Conservation (phyloP, 92 coral and sea anemone genomes). For the Porites cylindrica region DNA sequence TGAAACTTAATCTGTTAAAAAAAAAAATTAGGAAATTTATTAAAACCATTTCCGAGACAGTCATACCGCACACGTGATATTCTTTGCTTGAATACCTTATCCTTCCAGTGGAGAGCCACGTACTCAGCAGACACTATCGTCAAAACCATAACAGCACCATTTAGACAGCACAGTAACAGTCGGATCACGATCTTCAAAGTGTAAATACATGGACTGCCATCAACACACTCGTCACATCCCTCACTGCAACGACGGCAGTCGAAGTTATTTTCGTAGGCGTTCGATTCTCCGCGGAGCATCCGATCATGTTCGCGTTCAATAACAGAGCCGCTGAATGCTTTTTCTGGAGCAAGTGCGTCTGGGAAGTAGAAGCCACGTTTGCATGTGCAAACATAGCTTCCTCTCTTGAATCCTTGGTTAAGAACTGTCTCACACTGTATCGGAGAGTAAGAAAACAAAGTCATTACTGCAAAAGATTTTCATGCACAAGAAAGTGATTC, state of each 20-base stretch:
- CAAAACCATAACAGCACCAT: conserved; percentile 63
- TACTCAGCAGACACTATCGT: conserved; percentile 69
- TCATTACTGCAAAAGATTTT: too few relatives aligned
- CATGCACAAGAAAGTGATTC: too few relatives aligned
- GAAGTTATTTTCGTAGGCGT: conserved; percentile 53
- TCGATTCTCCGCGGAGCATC: conserved; percentile 49
- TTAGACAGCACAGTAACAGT: conserved; percentile 46
- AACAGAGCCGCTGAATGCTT: conserved; percentile 76
- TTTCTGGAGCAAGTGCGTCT: conserved; percentile 40
- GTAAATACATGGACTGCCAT: conserved; percentile 86
- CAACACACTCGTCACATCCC: conserved; percentile 87
- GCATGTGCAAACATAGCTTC: conserved; percentile 89
- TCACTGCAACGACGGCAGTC: conserved; percentile 87
- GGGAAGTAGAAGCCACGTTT: conserved; percentile 86
- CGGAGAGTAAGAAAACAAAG: neutral
- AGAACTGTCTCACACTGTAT: conserved; percentile 77
- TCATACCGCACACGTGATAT: too few relatives aligned
- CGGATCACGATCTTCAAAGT: conserved; percentile 44
- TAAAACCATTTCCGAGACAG: too few relatives aligned
- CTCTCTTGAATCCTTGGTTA: conserved; percentile 79
- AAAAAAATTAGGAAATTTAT: too few relatives aligned
- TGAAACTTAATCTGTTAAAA: too few relatives aligned
- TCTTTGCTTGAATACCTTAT: conserved; percentile 44
- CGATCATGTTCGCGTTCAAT: conserved; percentile 73
- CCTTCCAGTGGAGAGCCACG: conserved; percentile 63